Percentiles rank a stretch among this genome's conserved stretches.
These are phyloP conservation scores for Ibycter americanus DNA, from an alignment of 2,797 vertebrate species.

Conservation along the genomic window DNA sequence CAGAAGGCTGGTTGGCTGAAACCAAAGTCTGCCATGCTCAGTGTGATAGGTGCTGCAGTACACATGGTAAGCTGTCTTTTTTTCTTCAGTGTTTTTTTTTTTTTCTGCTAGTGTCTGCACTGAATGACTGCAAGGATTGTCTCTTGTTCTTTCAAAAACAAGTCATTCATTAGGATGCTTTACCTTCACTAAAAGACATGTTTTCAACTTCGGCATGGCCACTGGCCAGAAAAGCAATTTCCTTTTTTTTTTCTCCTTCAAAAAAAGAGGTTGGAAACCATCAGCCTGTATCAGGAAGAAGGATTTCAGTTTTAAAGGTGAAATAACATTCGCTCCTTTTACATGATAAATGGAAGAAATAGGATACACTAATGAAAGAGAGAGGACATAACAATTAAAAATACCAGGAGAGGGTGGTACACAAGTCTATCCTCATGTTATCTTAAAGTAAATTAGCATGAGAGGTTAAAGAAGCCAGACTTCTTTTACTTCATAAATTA, in stretches of 20 bases:
- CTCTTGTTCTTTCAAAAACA: constrained; percentile 69
- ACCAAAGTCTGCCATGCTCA: not conserved
- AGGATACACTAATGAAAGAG: constrained; percentile 76
- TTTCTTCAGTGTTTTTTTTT: constrained; percentile 8
- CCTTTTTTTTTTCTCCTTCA: constrained; percentile 48
- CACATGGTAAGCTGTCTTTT: not conserved
- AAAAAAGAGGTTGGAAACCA: constrained; percentile 64
- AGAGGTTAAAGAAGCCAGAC: constrained; percentile 42
- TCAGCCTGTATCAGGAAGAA: constrained; percentile 74
- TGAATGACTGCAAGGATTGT: constrained; percentile 66
- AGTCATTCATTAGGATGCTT: constrained; percentile 68
- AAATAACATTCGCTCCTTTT: constrained; percentile 76
- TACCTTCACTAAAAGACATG: constrained; percentile 69
- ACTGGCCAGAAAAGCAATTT: constrained; percentile 81
- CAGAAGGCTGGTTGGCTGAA: constrained; percentile 18
- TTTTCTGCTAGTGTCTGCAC: constrained; percentile 35
- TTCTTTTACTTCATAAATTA: constrained; percentile 62
- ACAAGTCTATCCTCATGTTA: constrained; percentile 56
- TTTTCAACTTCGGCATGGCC: constrained; percentile 76
- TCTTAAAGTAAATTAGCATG: constrained; percentile 74
- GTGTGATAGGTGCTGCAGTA: not conserved
- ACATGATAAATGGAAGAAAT: constrained; percentile 79
- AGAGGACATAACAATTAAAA: constrained; percentile 72
- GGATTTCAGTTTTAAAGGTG: constrained; percentile 77
- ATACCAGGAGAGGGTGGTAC: constrained; percentile 54